phyloP scores from a whole-genome alignment of 2,113 vertebrate genomes.

The Heterochromis multidens region DNA sequence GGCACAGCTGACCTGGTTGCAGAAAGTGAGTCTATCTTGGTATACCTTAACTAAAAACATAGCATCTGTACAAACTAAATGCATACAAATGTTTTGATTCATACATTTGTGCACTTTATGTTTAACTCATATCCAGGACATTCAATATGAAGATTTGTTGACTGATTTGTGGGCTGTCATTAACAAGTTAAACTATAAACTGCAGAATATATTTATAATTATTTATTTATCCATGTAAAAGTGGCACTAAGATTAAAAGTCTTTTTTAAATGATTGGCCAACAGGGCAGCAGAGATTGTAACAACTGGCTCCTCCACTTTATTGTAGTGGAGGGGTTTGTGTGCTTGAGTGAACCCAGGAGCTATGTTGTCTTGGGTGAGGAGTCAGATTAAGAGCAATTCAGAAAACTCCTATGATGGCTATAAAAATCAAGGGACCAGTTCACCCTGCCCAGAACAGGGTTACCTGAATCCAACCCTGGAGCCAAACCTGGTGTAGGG shows the following conservation, averaged over 20 bases:
- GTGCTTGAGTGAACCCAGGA: background rate
- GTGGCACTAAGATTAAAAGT: background rate
- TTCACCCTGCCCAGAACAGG: background rate
- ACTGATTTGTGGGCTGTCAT: background rate
- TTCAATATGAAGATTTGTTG: background rate
- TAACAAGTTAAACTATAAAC: background rate
- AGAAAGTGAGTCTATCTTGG: background rate
- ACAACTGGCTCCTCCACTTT: background rate
- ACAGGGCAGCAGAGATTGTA: background rate
- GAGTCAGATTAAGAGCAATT: background rate
- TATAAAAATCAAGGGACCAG: background rate
- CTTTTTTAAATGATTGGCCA: background rate
- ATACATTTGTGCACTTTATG: background rate
- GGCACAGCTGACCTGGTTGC: background rate
- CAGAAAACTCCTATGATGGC: background rate
- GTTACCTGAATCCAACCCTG: background rate
- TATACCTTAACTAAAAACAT: background rate
- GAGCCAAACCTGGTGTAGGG: background rate
- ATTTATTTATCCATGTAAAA: background rate
- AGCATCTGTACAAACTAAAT: background rate
- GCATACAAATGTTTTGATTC: background rate
- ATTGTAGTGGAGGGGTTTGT: background rate
- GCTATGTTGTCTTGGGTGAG: background rate
- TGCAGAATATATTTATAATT: background rate
- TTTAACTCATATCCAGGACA: fast-evolving